These are phyloP conservation scores for Myripristis murdjan DNA, from an alignment of 2,797 vertebrate species.

Conservation along the genomic window DNA sequence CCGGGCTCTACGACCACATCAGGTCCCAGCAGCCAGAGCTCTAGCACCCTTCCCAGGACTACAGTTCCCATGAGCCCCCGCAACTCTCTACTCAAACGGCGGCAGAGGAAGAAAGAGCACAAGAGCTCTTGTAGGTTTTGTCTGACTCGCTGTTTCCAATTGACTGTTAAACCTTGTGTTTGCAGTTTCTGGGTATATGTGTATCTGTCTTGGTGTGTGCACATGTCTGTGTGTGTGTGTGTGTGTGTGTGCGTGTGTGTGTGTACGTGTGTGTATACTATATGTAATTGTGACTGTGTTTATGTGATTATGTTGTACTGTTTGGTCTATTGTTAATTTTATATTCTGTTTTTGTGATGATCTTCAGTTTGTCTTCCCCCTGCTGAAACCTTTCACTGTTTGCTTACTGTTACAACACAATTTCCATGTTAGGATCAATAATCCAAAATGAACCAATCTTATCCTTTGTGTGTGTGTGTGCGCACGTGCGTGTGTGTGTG, in stretches of 20 bases:
- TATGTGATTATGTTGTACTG: background rate
- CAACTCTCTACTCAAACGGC: constrained; percentile 92
- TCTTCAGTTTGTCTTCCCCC: background rate
- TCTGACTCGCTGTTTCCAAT: background rate
- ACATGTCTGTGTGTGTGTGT: too few species aligned
- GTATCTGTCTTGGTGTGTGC: too few species aligned
- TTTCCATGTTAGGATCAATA: too few species aligned
- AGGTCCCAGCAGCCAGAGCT: constrained; percentile 91
- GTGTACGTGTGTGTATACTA: background rate
- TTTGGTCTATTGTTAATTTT: background rate
- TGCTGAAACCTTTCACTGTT: too few species aligned
- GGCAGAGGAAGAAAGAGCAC: constrained; percentile 94
- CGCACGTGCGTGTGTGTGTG: constrained; percentile 10
- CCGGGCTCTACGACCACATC: constrained; percentile 90
- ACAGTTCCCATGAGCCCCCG: constrained; percentile 94
- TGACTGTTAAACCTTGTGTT: too few species aligned
- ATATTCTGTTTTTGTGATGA: background rate
- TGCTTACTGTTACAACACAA: too few species aligned
- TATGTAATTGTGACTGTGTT: too few species aligned
- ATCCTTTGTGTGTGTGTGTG: background rate
- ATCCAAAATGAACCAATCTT: too few species aligned
- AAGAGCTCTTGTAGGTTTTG: constrained; percentile 91
- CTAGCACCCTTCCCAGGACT: constrained; percentile 91
- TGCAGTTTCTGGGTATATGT: background rate
- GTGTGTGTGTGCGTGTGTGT: background rate